Percentiles rank a stretch among this genome's conserved stretches.
Conservation (phyloP, 2,888 invertebrate genomes). For the Leistus spinibarbis region DNA sequence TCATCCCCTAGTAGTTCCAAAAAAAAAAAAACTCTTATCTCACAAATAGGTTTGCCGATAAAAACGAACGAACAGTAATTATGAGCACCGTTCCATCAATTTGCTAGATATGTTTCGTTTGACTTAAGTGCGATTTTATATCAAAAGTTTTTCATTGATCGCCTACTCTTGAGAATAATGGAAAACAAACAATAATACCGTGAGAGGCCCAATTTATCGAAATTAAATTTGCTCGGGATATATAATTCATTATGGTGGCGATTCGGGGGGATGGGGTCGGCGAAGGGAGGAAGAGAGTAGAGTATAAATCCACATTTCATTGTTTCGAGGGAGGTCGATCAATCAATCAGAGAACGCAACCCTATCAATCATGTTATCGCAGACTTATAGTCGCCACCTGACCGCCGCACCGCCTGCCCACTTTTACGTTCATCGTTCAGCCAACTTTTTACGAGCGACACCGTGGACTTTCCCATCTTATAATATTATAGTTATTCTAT, state of each 20-base stretch:
- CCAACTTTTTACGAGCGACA: neutral
- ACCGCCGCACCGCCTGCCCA: conserved; percentile 10
- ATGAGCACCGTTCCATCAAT: neutral
- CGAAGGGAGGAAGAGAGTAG: neutral
- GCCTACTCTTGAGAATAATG: neutral
- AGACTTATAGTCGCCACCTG: conserved; percentile 38
- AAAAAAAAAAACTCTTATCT: neutral
- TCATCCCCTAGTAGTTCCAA: neutral
- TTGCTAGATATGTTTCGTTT: neutral
- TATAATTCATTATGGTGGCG: conserved; percentile 7
- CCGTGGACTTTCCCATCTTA: neutral
- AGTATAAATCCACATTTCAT: conserved; percentile 26
- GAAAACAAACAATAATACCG: neutral
- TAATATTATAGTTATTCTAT: neutral
- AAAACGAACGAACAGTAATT: neutral
- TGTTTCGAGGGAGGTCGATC: conserved; percentile 32
- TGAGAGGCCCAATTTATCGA: conserved; percentile 6
- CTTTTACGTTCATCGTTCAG: neutral
- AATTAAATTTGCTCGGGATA: conserved; percentile 8
- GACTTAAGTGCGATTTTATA: neutral
- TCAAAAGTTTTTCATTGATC: neutral
- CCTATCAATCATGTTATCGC: conserved; percentile 38
- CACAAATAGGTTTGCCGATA: neutral
- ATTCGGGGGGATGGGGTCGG: neutral
- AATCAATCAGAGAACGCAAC: conserved; percentile 32